Percentiles rank a stretch among this genome's conserved stretches.
phyloP scores from a whole-genome alignment of 2,797 vertebrate genomes.

The Typhlichthys subterraneus region DNA sequence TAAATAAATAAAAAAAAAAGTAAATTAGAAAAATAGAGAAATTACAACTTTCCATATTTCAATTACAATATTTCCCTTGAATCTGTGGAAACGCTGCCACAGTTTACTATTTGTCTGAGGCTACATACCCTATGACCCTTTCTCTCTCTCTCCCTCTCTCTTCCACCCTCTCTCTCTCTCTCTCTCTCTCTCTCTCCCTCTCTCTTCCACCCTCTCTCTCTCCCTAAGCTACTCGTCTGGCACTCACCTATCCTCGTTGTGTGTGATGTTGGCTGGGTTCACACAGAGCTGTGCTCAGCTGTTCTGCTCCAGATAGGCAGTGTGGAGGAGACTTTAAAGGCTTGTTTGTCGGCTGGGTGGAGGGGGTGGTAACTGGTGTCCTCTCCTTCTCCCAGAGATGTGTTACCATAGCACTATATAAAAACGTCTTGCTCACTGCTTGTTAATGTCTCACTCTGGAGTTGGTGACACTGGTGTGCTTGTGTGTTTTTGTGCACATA shows the following conservation, averaged over 20 bases:
- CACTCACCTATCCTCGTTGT: neutral
- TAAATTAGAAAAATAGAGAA: no score
- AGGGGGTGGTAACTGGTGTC: slow-evolving; percentile 39
- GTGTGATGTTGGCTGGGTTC: neutral
- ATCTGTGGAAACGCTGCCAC: neutral
- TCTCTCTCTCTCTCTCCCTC: slow-evolving; percentile 24
- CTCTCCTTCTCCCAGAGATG: slow-evolving; percentile 34
- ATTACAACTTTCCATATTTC: no score
- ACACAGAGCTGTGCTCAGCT: no score
- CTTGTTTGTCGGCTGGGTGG: slow-evolving; percentile 24
- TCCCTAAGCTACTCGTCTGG: neutral
- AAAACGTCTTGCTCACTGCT: slow-evolving; percentile 37
- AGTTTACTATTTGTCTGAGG: slow-evolving; percentile 4
- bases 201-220: neutral
- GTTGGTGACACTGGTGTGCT: slow-evolving; percentile 15
- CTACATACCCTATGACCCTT: slow-evolving; percentile 2
- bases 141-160: slow-evolving; percentile 20
- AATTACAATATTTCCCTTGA: slow-evolving; percentile 16
- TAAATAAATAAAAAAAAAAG: no score
- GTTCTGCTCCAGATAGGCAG: no score
- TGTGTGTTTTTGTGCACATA: neutral
- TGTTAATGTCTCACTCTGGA: slow-evolving; percentile 25
- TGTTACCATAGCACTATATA: neutral
- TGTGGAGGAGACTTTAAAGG: slow-evolving; percentile 26
- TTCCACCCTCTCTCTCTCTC: slow-evolving; percentile 3